These are phyloP conservation scores for Muricea muricata DNA, from an alignment of 92 coral and sea anemone species.

Conservation along the genomic window DNA sequence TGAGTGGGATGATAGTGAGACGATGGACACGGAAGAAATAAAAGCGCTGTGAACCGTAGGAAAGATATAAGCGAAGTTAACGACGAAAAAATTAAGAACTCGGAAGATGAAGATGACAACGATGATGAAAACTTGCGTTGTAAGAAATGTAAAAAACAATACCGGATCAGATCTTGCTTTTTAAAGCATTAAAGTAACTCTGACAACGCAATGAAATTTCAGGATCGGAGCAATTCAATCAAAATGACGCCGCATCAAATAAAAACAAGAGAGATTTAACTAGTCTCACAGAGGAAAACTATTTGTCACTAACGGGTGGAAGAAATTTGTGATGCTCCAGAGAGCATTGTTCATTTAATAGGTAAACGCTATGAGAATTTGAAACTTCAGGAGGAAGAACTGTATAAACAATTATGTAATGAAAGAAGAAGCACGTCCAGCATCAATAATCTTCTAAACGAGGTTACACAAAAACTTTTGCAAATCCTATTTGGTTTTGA, in stretches of 20 bases:
- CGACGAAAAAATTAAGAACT: background rate
- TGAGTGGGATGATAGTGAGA: background rate
- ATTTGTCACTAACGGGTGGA: too few relatives aligned
- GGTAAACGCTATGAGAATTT: too few relatives aligned
- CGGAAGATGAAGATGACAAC: background rate
- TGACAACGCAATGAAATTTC: too few relatives aligned
- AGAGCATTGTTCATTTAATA: too few relatives aligned
- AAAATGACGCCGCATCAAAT: too few relatives aligned
- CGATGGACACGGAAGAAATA: background rate
- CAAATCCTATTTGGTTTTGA: constrained; percentile 32
- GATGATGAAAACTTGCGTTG: background rate
- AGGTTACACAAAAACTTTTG: constrained; percentile 36
- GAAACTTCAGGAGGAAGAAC: too few relatives aligned
- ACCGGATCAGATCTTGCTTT: constrained; percentile 34
- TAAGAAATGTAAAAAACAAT: constrained; percentile 42
- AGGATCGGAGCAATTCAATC: too few relatives aligned
- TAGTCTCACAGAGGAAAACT: too few relatives aligned
- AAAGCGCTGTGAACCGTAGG: background rate
- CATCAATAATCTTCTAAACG: background rate
- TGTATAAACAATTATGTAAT: too few relatives aligned
- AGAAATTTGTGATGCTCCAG: too few relatives aligned
- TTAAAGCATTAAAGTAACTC: constrained; percentile 12
- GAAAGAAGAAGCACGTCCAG: too few relatives aligned
- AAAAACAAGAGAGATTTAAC: too few relatives aligned
- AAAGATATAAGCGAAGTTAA: background rate